Conservation (phyloP, 2,888 invertebrate genomes). For the Schrankia costaestrigalis region DNA sequence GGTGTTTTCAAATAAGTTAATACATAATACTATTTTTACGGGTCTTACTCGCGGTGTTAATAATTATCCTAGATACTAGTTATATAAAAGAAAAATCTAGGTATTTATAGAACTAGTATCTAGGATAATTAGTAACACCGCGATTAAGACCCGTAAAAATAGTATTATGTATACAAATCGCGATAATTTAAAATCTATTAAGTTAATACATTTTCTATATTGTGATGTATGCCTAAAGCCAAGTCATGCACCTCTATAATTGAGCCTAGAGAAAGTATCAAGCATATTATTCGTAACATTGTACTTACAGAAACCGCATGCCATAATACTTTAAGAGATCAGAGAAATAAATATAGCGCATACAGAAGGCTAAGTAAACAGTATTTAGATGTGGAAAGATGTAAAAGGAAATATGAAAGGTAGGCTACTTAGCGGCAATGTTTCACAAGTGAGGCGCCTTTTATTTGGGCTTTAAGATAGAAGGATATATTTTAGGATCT, state of each 20-base stretch:
- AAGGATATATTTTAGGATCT: conserved; percentile 51
- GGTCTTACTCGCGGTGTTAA: no score
- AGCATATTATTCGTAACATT: conserved; percentile 19
- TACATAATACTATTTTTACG: no score
- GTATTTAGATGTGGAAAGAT: conserved; percentile 30
- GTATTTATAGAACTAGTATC: no score
- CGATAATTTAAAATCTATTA: not conserved
- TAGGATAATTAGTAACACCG: no score
- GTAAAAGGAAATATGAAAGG: conserved; percentile 33
- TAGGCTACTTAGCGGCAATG: conserved; percentile 60
- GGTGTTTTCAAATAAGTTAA: no score
- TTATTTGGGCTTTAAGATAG: conserved; percentile 50
- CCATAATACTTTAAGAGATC: conserved; percentile 23
- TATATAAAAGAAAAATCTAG: no score
- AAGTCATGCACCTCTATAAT: conserved; percentile 21
- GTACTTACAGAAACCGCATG: conserved; percentile 31
- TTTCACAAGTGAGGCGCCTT: conserved; percentile 81
- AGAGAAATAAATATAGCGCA: conserved; percentile 29
- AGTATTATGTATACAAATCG: no score
- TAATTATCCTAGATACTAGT: no score
- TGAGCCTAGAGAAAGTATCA: conserved; percentile 17
- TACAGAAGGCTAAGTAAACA: conserved; percentile 27
- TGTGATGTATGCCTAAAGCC: conserved; percentile 13
- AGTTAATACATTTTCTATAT: conserved; percentile 8
- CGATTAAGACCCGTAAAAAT: no score